Evolutionary conservation across 2,797 vertebrate species (phyloP).

Genomic region (Lepidocolaptes lacrymiger): DNA sequence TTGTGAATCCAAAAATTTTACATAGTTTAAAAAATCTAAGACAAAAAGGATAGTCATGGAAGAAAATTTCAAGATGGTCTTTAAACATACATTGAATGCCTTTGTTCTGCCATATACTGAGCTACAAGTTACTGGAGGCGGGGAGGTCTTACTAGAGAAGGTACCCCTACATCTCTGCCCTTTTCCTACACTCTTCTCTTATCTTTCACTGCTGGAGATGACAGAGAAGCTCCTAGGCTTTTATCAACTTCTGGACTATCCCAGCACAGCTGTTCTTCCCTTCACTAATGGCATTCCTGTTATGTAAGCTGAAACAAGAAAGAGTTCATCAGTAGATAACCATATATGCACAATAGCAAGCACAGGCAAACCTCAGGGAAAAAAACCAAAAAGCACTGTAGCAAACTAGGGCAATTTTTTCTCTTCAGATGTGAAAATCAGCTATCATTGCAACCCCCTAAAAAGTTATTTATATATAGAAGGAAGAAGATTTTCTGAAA

Average conservation of each 20-base stretch:
- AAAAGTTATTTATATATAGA: neutral
- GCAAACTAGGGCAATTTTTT: neutral
- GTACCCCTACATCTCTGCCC: neutral
- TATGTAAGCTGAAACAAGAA: neutral
- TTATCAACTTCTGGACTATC: neutral
- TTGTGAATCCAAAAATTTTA: neutral
- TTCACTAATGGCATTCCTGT: neutral
- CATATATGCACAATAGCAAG: neutral
- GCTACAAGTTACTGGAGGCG: neutral
- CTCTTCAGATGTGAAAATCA: neutral
- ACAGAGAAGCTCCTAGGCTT: neutral
- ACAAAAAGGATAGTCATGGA: neutral
- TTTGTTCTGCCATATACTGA: neutral
- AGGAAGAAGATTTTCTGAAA: neutral
- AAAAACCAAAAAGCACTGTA: neutral
- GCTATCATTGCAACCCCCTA: neutral
- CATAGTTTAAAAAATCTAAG: neutral
- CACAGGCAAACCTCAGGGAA: neutral
- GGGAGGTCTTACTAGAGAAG: neutral
- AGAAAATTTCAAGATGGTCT: neutral
- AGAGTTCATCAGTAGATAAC: neutral
- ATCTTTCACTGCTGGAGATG: neutral
- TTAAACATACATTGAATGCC: neutral
- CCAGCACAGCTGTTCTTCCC: neutral
- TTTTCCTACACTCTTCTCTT: neutral